A percentile compares a stretch with the other conserved stretches of the same genome.
Evolutionary conservation across 2,888 invertebrate species (phyloP).

Genomic region (Spilarctia lutea): DNA sequence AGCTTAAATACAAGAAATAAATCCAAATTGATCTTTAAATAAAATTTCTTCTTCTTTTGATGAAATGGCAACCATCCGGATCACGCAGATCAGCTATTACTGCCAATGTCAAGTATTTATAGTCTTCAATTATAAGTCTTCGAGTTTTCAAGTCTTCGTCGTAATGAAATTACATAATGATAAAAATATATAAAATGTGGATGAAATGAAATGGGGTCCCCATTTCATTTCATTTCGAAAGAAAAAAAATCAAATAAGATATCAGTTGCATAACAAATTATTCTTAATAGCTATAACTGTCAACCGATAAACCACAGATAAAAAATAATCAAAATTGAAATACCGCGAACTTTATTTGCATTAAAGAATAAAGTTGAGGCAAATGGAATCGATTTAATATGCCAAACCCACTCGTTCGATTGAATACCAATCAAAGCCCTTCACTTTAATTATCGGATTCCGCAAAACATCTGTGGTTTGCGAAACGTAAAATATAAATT

Average conservation of each 20-base stretch:
- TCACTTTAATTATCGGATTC: conserved; percentile 67
- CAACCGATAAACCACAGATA: background rate
- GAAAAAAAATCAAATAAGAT: too few species aligned
- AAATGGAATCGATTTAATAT: conserved; percentile 32
- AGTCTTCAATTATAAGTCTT: too few species aligned
- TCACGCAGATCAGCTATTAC: too few species aligned
- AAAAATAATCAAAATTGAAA: background rate
- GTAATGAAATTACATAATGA: too few species aligned
- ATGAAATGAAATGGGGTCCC: too few species aligned
- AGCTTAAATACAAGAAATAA: background rate
- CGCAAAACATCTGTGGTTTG: conserved; percentile 68
- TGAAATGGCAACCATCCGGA: too few species aligned
- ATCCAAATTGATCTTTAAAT: background rate
- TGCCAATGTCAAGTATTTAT: too few species aligned
- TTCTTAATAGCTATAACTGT: background rate
- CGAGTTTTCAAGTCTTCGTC: too few species aligned
- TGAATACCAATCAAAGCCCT: conserved; percentile 48
- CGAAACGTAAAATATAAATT: conserved; percentile 57
- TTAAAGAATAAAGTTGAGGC: conserved; percentile 18
- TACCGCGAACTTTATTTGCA: background rate
- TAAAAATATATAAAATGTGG: too few species aligned
- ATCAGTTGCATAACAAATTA: background rate
- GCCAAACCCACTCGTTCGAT: conserved; percentile 26
- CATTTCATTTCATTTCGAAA: too few species aligned
- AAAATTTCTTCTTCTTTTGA: too few species aligned